Conservation (phyloP, 2,797 vertebrate genomes). For the Centroberyx gerrardi region DNA sequence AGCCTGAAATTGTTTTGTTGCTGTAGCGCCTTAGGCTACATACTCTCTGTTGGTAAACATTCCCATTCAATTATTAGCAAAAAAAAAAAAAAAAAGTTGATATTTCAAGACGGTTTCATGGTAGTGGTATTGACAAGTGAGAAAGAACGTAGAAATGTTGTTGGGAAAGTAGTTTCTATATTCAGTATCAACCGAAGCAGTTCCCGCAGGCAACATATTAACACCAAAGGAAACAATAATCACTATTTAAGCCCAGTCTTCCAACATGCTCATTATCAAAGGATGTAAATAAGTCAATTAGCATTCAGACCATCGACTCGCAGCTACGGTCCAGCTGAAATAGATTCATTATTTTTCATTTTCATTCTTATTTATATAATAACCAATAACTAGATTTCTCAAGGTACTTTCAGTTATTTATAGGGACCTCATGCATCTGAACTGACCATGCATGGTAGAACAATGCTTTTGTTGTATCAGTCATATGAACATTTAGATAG, state of each 20-base stretch:
- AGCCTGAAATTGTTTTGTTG: slow-evolving; percentile 38
- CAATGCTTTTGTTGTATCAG: neutral
- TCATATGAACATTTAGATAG: too few species aligned
- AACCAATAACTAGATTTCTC: slow-evolving; percentile 26
- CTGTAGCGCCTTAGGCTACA: slow-evolving; percentile 50
- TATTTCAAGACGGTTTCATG: slow-evolving; percentile 28
- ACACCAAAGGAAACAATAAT: slow-evolving; percentile 67
- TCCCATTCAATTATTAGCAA: slow-evolving; percentile 47
- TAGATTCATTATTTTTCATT: slow-evolving; percentile 23
- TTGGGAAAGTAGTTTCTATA: slow-evolving; percentile 20
- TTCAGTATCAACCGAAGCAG: slow-evolving; percentile 46
- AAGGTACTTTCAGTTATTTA: neutral
- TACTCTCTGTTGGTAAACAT: slow-evolving; percentile 40
- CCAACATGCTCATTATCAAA: slow-evolving; percentile 53
- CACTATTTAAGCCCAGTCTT: slow-evolving; percentile 59
- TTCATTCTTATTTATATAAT: slow-evolving; percentile 28
- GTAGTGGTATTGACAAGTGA: slow-evolving; percentile 34
- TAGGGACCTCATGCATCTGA: neutral
- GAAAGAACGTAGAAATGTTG: slow-evolving; percentile 14
- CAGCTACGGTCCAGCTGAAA: slow-evolving; percentile 31
- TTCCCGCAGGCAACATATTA: slow-evolving; percentile 53
- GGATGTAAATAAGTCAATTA: slow-evolving; percentile 62
- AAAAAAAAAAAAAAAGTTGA: slow-evolving; percentile 37
- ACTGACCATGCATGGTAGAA: neutral
- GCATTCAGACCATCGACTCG: slow-evolving; percentile 44